Conservation (phyloP, 37 sponge, comb jelly and placozoan species). For the Aplysina aerophoba region DNA sequence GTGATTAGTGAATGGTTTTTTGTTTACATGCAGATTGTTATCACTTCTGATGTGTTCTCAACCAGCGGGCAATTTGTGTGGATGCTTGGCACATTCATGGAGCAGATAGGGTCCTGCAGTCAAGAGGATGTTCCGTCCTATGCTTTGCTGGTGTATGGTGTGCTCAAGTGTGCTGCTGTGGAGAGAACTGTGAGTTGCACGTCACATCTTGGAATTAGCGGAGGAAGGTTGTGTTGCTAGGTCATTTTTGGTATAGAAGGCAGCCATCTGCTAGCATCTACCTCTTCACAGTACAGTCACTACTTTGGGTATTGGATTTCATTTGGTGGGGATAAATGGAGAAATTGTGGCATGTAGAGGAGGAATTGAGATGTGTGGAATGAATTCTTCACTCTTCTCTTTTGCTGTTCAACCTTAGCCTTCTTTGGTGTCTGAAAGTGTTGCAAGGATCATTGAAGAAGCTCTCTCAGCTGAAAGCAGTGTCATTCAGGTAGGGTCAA, state of each 20-base stretch:
- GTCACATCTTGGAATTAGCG: no score
- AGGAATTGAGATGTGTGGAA: no score
- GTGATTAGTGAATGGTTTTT: no score
- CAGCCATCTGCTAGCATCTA: no score
- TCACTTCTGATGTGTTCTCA: slow-evolving; percentile 31
- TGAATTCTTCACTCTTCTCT: no score
- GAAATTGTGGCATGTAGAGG: no score
- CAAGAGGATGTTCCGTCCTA: slow-evolving; percentile 46
- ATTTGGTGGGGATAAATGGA: no score
- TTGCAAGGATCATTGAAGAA: slow-evolving; percentile 56
- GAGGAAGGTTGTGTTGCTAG: no score
- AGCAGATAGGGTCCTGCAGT: slow-evolving; percentile 38
- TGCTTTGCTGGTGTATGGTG: slow-evolving; percentile 41
- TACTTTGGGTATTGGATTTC: no score
- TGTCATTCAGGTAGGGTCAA: slow-evolving; percentile 59
- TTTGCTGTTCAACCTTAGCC: background rate
- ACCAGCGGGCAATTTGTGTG: slow-evolving; percentile 69
- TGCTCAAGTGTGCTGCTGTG: slow-evolving; percentile 68
- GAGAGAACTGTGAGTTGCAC: slow-evolving; percentile 65
- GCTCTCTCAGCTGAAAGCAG: slow-evolving; percentile 36
- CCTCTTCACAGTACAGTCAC: no score
- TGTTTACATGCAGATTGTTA: background rate
- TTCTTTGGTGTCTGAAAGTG: slow-evolving; percentile 36
- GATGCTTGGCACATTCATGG: slow-evolving; percentile 67
- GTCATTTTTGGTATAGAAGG: no score